Base-by-base conservation (phyloP, 2,797 vertebrate species). In the Phoeniculus purpureus region DNA sequence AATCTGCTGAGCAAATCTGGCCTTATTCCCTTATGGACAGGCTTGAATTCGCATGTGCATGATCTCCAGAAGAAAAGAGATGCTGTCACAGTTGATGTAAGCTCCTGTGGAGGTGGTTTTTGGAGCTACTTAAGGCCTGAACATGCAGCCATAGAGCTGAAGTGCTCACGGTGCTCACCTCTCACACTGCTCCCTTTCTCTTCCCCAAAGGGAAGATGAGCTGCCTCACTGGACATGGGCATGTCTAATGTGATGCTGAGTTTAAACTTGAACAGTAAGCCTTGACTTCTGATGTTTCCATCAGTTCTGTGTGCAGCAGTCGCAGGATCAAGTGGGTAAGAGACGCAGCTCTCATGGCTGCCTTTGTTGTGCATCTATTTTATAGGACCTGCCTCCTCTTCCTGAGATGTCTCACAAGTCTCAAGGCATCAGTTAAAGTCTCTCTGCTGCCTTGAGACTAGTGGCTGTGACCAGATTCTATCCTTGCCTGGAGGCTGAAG, bases 41-140 rank as follows among this genome's bases (percentile, higher is more conserved):
- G 56, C 81, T n/a, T 73, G 48, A 73, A 74, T 40, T 12, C 55
- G 32, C 0, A 0, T 6, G n/a, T 2, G 3, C 15, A 0, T 9
- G 14, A 26, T 62, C 26, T 89, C 18, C 37, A 32, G 55, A 22
- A 34, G 61, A 16, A 51, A 2, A 29, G 32, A 12, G 50, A 55
- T 59, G n/a, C 73, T 60, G 62, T 71, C 48, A 40, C 1, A 3
- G 43, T 76, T 7, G 2, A 3, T 5, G 3, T 21, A 21, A 71
- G 58, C 40, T 81, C 25, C 50, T 34, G 1, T 8, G 8, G 10
- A 45, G 48, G 12, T 0, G 0, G 0, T 7, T 25, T 47, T 65
- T 66, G 19, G 32, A 47, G 34, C 34, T 74, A 2, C 61, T 65
- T 15, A 19, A 27, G 34, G n/a, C 31, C 29, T 50, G 62, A 56